phyloP scores from a whole-genome alignment of 2,797 vertebrate species.

The Coccyzus lansbergi region DNA sequence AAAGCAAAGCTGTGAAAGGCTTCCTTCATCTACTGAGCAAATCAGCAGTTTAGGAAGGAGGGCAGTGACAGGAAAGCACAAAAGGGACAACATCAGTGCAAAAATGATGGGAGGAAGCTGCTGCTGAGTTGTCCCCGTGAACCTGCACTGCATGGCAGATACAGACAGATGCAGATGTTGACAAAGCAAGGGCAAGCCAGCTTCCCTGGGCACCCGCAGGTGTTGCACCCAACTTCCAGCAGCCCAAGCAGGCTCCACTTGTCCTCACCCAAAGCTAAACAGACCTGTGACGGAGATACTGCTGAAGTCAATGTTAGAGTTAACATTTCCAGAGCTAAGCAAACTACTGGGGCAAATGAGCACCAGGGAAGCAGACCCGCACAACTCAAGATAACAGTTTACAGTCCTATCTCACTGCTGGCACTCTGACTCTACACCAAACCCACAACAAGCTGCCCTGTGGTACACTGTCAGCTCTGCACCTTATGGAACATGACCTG shows the following conservation, averaged over 20 bases:
- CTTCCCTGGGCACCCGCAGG: neutral
- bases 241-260: neutral
- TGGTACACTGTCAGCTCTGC: neutral
- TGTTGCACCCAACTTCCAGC: neutral
- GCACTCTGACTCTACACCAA: neutral
- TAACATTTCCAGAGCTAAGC: neutral
- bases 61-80: neutral
- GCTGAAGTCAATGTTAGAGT: neutral
- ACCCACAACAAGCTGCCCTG: neutral
- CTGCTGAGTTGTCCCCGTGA: neutral
- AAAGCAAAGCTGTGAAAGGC: neutral
- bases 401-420: neutral
- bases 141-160: neutral
- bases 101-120: neutral
- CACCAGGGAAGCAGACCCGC: neutral
- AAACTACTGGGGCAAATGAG: neutral
- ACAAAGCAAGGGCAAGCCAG: neutral
- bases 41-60: neutral
- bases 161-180: fast-evolving
- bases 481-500: neutral
- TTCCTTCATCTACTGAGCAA: neutral
- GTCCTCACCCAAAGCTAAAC: fast-evolving
- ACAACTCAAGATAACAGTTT: neutral
- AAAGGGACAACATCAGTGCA: neutral
- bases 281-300: fast-evolving